Base-by-base conservation (phyloP, 2,888 invertebrate genomes). In the Slavum lentiscoides region DNA sequence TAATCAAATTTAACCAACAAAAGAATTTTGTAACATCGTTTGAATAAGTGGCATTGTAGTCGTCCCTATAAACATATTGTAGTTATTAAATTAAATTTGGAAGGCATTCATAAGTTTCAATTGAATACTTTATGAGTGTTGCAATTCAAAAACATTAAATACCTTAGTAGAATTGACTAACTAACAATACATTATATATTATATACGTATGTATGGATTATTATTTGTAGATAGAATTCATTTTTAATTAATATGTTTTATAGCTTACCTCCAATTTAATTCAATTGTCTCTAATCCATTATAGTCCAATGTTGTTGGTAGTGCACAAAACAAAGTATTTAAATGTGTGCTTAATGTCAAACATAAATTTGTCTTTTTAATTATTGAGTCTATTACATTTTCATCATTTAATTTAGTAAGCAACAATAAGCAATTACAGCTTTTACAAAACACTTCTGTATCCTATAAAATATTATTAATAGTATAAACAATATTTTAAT, bases 21-120 rank as follows among this genome's bases (percentile, higher is more conserved):
- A 77, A 77, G 21, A 69, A 77, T 77, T 61, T 77, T 8, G 77
- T 77, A 7, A 77, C 77, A 77, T 77, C 77, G 9, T 77, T 77
- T 69, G 77, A 77, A 55, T 70, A 77, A 43, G 62, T 70, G 21
- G 77, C 77, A 70, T 77, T 70, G 21, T 77, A 77, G 62, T 77
- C 69, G 3, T 69, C 62, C 23, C 77, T 77, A 59, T 39, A 70
- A 53, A 55, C 23, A 53, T 53, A 69, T 55, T 30, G 19, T 30
- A 4, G 23, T 21, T 19, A 2, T 68, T 68, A 17, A 49, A 49
- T 49, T 59, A 21, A 59, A 49, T 68, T 68, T 68, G 21, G 21
- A 23, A 21, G 13, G 8, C 8, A 49, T 23, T 49, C 21, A 59
- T 21, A 21, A 8, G 21, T 59, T 59, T 59, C 9, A 21, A n/a